phyloP scores from a whole-genome alignment of 1,140 invertebrate genomes.

The Heliconius nattereri region DNA sequence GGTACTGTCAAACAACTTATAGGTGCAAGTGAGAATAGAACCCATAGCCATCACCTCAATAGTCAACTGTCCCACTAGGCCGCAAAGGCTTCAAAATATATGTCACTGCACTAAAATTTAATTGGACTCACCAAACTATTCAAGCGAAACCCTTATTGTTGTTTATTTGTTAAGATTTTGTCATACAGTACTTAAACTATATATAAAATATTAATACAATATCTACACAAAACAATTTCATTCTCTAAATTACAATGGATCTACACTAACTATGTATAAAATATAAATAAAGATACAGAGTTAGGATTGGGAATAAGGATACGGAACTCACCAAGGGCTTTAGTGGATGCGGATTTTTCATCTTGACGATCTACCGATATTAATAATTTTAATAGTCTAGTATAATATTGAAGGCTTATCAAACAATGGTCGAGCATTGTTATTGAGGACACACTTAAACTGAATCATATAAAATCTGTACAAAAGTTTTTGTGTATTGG shows the following conservation, averaged over 20 bases:
- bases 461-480: neutral
- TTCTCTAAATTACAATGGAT: neutral
- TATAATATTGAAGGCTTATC: neutral
- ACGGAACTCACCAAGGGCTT: conserved; percentile 65
- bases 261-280: neutral
- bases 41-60: too few species aligned
- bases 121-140: too few species aligned
- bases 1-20: too few species aligned
- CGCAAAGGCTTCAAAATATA: too few species aligned
- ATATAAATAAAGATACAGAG: neutral
- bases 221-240: neutral
- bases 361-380: conserved; percentile 53
- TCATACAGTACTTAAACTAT: neutral
- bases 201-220: neutral
- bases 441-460: neutral
- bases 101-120: too few species aligned
- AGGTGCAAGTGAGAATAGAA: too few species aligned
- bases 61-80: too few species aligned
- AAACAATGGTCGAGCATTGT: neutral
- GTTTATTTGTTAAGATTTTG: neutral
- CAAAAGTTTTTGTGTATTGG: neutral
- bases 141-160: too few species aligned
- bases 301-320: conserved; percentile 30
- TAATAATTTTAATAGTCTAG: conserved; percentile 25
- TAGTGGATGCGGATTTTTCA: conserved; percentile 49